Percentiles rank a stretch among this genome's conserved stretches.
phyloP scores from a whole-genome alignment of 2,888 invertebrate species.

The Drosophila paucipuncta region DNA sequence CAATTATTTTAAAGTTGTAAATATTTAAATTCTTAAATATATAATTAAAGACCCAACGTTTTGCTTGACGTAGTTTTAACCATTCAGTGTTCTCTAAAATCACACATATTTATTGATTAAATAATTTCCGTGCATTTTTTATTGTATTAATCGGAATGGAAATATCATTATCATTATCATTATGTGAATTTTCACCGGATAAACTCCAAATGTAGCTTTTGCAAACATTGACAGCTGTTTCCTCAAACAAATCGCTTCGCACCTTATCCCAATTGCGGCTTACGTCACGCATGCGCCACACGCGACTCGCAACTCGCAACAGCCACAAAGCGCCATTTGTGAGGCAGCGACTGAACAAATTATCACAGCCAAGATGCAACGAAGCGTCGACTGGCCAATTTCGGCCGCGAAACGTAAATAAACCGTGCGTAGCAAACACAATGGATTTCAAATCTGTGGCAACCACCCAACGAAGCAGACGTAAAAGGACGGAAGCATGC shows the following conservation, averaged over 20 bases:
- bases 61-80: not conserved
- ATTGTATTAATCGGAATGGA: not conserved
- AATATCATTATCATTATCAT: not conserved
- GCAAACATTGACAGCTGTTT: slow-evolving; percentile 6
- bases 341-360: slow-evolving; percentile 40
- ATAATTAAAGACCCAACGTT: not conserved
- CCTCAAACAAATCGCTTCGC: slow-evolving; percentile 34
- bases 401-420: slow-evolving; percentile 28
- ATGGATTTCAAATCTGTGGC: slow-evolving; percentile 42
- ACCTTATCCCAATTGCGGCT: slow-evolving; percentile 34
- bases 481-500: slow-evolving; percentile 50
- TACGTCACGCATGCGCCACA: slow-evolving; percentile 60
- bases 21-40: not conserved
- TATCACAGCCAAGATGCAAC: slow-evolving; percentile 61
- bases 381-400: slow-evolving; percentile 44
- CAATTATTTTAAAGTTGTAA: not conserved
- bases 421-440: slow-evolving; percentile 13
- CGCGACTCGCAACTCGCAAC: slow-evolving; percentile 10
- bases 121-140: not conserved
- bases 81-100: not conserved
- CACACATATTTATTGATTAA: not conserved
- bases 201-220: not conserved
- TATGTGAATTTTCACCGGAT: not conserved
- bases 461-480: slow-evolving; percentile 35
- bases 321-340: slow-evolving; percentile 37